Base-by-base conservation (phyloP, 1,140 invertebrate genomes). In the Saccostrea glomerata region DNA sequence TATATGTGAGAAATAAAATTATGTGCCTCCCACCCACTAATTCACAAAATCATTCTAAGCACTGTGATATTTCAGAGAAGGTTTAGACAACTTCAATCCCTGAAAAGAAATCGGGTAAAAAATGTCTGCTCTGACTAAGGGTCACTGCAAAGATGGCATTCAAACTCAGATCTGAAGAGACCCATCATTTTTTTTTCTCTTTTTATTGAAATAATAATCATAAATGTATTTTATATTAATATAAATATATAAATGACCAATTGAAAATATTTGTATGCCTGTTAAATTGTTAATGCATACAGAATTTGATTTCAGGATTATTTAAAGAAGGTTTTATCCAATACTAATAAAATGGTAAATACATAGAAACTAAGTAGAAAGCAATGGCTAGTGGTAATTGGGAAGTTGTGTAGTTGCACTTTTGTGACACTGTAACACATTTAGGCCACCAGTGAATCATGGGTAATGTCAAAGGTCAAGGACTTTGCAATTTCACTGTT, bases 271-370 rank as follows among this genome's bases (percentile, higher is more conserved):
- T 23, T 17, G 20, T 82, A 0, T 54, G 17, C 47, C 2, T 77
- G 25, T 77, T 47, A 9, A 47, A 47, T 47, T 47, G 47, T 47
- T 77, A 36, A 77, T 77, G 13, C 70, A 77, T 77, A 17, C 3
- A 77, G 70, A 77, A 77, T 77, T 77, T 77, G 30, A 77, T 77
- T 77, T 77, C 82, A 84, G 82, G 82, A 84, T 54, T 84, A 84
- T 54, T 84, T 84, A 84, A 54, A 84, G 82, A 84, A 84, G 47
- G 55, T 84, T 55, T 55, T 56, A 55, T 84, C 82, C n/a, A 2
- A n/a, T 23, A 56, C 40, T 77, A 77, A 77, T 30, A 77, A 77
- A 77, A 30, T 13, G 70, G 70, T 77, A 77, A 77, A 30, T 77
- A 77, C 17, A 2, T 47, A 47, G 47, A 47, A 7, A 47, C 1